These are phyloP conservation scores for Procavia capensis DNA, from an alignment of 2,113 vertebrate genomes.

Conservation along the genomic window DNA sequence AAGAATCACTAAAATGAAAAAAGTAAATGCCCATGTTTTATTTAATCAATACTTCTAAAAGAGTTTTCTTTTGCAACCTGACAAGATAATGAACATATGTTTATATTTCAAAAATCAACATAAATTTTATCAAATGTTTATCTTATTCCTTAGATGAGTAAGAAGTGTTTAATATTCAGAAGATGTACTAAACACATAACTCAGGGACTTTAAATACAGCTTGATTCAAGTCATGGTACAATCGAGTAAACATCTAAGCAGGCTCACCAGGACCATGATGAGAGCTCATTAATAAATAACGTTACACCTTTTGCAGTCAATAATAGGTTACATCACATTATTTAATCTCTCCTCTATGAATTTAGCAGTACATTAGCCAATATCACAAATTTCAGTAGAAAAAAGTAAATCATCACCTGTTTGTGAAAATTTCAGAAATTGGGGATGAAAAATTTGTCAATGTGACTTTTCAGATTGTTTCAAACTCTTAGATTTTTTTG, in stretches of 20 bases:
- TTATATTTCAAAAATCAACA: neutral
- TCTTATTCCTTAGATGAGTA: neutral
- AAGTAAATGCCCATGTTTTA: neutral
- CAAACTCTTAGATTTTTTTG: neutral
- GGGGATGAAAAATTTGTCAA: neutral
- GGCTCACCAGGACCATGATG: neutral
- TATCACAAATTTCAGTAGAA: neutral
- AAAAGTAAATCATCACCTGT: neutral
- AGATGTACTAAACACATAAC: neutral
- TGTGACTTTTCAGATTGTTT: neutral
- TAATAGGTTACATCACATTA: neutral
- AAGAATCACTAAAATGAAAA: conserved; percentile 4
- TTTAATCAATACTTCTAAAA: conserved; percentile 20
- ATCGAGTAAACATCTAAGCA: neutral
- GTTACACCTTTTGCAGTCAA: neutral
- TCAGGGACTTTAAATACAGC: neutral
- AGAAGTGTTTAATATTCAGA: neutral
- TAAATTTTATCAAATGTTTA: neutral
- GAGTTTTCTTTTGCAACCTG: neutral
- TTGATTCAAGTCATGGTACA: neutral
- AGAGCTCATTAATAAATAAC: neutral
- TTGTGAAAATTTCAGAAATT: neutral
- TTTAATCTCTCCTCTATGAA: neutral
- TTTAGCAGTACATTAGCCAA: neutral
- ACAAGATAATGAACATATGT: neutral